Evolutionary conservation across 2,888 invertebrate genomes (phyloP).

Genomic region (Noctuana brunneofusca): DNA sequence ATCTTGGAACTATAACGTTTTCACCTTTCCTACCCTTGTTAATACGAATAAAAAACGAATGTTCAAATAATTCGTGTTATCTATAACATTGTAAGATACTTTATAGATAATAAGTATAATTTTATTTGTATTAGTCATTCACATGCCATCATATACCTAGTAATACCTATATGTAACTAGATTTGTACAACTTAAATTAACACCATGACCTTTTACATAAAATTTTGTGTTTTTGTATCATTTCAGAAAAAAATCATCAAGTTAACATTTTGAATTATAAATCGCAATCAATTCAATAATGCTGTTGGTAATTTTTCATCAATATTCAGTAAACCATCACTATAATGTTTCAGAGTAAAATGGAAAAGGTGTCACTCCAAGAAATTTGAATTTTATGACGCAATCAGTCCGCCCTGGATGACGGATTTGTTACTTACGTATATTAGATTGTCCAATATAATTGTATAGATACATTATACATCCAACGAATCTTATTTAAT

Average conservation of each 20-base stretch:
- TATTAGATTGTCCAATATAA: background rate
- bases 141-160: background rate
- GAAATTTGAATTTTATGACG: background rate
- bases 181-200: background rate
- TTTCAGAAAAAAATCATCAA: no score
- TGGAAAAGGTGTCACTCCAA: no score
- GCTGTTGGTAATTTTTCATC: background rate
- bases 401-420: conserved; percentile 47
- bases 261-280: background rate
- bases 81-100: conserved; percentile 3
- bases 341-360: background rate
- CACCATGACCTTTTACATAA: background rate
- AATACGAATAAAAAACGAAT: background rate
- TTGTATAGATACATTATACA: background rate
- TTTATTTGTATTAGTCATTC: background rate
- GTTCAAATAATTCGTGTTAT: conserved; percentile 2
- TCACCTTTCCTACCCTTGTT: conserved; percentile 9
- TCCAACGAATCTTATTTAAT: conserved; percentile 6
- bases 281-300: background rate
- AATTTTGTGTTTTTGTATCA: background rate
- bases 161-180: background rate
- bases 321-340: background rate
- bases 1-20: conserved; percentile 1
- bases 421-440: conserved; percentile 1
- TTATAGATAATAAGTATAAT: conserved; percentile 3